Evolutionary conservation across 2,888 invertebrate species (phyloP).

Genomic region (Hypsopygia costalis): DNA sequence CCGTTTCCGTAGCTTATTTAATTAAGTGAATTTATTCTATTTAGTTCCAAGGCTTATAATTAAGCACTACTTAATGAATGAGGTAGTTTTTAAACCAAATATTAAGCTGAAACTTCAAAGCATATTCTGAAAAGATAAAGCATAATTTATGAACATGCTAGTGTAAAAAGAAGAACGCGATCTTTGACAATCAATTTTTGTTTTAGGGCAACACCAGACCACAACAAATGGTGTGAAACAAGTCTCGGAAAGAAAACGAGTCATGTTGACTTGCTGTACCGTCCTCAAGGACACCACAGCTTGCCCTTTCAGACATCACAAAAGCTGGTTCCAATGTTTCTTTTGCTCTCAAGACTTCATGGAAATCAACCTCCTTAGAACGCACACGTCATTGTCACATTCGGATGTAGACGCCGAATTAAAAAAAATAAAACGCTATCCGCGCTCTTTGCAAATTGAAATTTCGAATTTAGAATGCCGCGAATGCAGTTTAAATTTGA

Average conservation of each 20-base stretch:
- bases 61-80: too few species aligned
- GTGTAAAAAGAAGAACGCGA: background rate
- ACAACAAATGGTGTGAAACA: slow-evolving; percentile 30
- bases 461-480: slow-evolving; percentile 60
- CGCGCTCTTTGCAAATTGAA: slow-evolving; percentile 62
- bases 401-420: slow-evolving; percentile 43
- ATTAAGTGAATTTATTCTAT: too few species aligned
- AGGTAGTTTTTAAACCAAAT: too few species aligned
- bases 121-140: too few species aligned
- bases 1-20: too few species aligned
- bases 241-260: slow-evolving; percentile 54
- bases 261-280: slow-evolving; percentile 49
- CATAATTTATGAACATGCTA: too few species aligned
- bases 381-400: slow-evolving; percentile 42
- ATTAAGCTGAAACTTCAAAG: too few species aligned
- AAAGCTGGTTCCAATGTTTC: slow-evolving; percentile 71
- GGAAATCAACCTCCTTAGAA: slow-evolving; percentile 46
- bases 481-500: slow-evolving; percentile 44
- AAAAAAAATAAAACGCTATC: slow-evolving; percentile 57
- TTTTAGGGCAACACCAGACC: slow-evolving; percentile 29
- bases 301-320: slow-evolving; percentile 64
- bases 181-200: slow-evolving; percentile 13
- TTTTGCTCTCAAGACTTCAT: slow-evolving; percentile 60
- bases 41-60: too few species aligned
- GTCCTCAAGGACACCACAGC: slow-evolving; percentile 58